Evolutionary conservation across 2,888 invertebrate genomes (phyloP), one percentile per base, ranked within the genome.

Genomic region (Tiliacea citrago): DNA sequence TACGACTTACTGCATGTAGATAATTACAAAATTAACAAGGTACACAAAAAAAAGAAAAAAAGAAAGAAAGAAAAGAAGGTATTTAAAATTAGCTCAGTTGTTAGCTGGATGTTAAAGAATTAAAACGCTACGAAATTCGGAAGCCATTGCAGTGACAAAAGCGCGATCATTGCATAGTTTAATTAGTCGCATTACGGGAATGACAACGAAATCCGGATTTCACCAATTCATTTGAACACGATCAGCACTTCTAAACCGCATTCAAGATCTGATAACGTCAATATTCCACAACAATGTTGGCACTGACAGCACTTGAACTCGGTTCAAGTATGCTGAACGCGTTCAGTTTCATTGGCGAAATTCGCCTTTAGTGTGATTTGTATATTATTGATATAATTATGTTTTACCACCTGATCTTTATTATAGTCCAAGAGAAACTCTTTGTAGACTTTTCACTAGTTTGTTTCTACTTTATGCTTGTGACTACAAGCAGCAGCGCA

Each of bases 21-120:
- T 76, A 79, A 83, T 80, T 61, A 70, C 53, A 42, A 65, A 80
- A 68, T 80, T 70, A 70, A 82, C 66, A 55, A 61, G 29, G n/a
- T n/a, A n/a, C n/a, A n/a, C n/a, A n/a, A n/a, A n/a, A n/a, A n/a
- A n/a, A n/a, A n/a, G n/a, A n/a, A n/a, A n/a, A n/a, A n/a, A n/a
- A n/a, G n/a, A n/a, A n/a, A n/a, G n/a, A n/a, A n/a, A n/a, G n/a
- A n/a, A n/a, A n/a, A n/a, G n/a, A n/a, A n/a, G n/a, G 61, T 47
- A 76, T 65, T 63, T 73, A 49, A 29, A 65, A 39, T 49, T 12
- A 55, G 24, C 9, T 65, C 9, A 39, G 16, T 65, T 75, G 18
- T 74, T 57, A n/a, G 24, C 35, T 47, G 12, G 39, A 13, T 70
- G 47, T 39, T 24, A n/a, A 18, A 35, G 6, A n/a, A 71, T 42